These are phyloP conservation scores for Gymnothorax javanicus DNA, from an alignment of 2,797 vertebrate species.

Conservation along the genomic window DNA sequence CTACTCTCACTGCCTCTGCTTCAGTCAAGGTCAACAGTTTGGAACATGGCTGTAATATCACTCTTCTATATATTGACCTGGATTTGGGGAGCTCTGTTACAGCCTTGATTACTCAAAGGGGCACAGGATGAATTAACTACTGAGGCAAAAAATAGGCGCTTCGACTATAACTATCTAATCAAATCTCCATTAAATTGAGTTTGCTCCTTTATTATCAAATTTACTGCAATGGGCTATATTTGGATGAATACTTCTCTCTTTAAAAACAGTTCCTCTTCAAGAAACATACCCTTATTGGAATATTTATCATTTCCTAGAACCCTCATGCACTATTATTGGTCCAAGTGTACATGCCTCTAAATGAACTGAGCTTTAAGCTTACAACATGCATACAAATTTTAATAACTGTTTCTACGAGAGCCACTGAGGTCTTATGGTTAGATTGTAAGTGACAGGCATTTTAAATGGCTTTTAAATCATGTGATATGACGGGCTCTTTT, in stretches of 20 bases:
- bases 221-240: slow-evolving; percentile 20
- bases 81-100: slow-evolving; percentile 19
- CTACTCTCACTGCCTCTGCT: neutral
- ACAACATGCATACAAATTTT: slow-evolving; percentile 74
- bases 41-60: slow-evolving; percentile 10
- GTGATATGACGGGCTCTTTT: slow-evolving; percentile 72
- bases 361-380: slow-evolving; percentile 65
- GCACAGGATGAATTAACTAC: slow-evolving; percentile 7
- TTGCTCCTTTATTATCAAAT: slow-evolving; percentile 14
- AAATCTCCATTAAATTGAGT: slow-evolving; percentile 19
- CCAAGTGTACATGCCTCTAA: slow-evolving; percentile 57
- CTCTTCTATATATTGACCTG: slow-evolving; percentile 8
- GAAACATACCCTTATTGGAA: slow-evolving; percentile 49
- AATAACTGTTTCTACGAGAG: slow-evolving; percentile 78
- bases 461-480: slow-evolving; percentile 81
- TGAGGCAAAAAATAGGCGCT: slow-evolving; percentile 15
- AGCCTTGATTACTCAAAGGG: slow-evolving; percentile 4
- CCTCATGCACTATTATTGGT: slow-evolving; percentile 67
- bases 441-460: slow-evolving; percentile 78
- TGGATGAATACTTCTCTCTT: slow-evolving; percentile 46
- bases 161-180: slow-evolving; percentile 15
- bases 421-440: slow-evolving; percentile 71
- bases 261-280: slow-evolving; percentile 53
- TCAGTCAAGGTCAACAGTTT: slow-evolving; percentile 14
- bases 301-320: slow-evolving; percentile 59